Conservation (phyloP, 2,113 vertebrate species). For the Pygathrix nemaeus region DNA sequence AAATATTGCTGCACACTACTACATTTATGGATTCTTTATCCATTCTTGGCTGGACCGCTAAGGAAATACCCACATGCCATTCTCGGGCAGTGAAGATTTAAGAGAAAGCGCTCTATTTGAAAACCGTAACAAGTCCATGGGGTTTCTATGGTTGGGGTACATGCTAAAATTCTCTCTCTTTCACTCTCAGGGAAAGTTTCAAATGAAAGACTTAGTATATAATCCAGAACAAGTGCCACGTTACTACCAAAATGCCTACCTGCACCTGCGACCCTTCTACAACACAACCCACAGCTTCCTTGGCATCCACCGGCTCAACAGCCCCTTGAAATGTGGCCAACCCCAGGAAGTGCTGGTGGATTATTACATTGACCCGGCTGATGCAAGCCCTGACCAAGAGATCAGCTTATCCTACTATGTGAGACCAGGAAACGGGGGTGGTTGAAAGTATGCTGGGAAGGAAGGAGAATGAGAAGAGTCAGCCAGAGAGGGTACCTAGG, state of each 20-base stretch:
- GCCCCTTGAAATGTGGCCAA: constrained; percentile 59
- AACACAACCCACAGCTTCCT: constrained; percentile 78
- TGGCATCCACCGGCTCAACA: not conserved
- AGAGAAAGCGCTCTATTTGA: not conserved
- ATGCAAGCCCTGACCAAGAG: constrained; percentile 69
- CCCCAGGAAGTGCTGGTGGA: constrained; percentile 72
- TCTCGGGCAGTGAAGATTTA: not conserved
- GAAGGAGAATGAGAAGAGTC: not conserved
- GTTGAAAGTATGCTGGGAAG: not conserved
- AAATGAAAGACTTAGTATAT: constrained; percentile 39
- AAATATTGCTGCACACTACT: not conserved
- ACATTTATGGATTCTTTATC: not conserved
- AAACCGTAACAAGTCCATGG: not conserved
- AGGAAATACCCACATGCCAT: not conserved
- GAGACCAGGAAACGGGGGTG: constrained; percentile 55
- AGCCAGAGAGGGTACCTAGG: not conserved
- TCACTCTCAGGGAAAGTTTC: constrained; percentile 77
- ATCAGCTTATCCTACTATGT: constrained; percentile 81
- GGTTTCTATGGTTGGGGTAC: not conserved
- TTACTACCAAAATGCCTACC: constrained; percentile 71
- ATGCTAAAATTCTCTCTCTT: not conserved
- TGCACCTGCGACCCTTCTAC: constrained; percentile 74
- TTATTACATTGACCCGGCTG: constrained; percentile 72
- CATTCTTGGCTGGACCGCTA: not conserved
- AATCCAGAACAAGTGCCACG: constrained; percentile 35